Base-by-base conservation (phyloP, 2,888 invertebrate genomes). In the Polydrusus tereticollis region DNA sequence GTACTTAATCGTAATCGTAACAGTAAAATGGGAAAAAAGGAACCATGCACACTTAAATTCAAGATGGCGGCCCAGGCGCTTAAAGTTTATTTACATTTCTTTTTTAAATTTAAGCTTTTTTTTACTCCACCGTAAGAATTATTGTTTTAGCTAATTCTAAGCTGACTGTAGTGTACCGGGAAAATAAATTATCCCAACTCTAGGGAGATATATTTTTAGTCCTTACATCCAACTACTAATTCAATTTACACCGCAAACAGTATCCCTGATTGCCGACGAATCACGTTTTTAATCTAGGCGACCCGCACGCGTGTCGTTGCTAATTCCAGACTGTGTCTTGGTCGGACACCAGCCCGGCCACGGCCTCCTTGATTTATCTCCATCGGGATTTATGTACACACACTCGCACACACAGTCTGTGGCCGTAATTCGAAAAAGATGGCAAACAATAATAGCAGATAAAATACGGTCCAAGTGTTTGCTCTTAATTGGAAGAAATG, bases 331-430 rank as follows among this genome's bases (percentile, higher is more conserved):
- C 64, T 64, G 64, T 64, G 52, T 52, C 64, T 64, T 36, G 38
- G 38, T 47, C 47, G n/a, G n/a, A n/a, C 45, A 72, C 50, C 67
- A 52, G 20, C 33, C 58, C 26, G 45, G 67, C 38, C 58, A 57
- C 45, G 33, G 57, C 67, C 58, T 59, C 14, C 74, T 72, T 84
- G 85, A 85, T 85, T 85, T 85, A 85, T 84, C 80, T 83, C 82
- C 82, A 83, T 83, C 82, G 82, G 83, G 84, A 85, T 85, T 85
- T 85, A 85, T 84, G 82, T 83, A 83, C 81, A 82, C 79, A 83
- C 81, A 82, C 79, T 82, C 83, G 83, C 81, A 82, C 79, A 66
- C 71, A 72, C 72, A 72, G 69, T 69, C 63, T 66, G 67, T 65
- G n/a, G 76, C 71, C 78, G 80, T 79, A 80, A 79, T 80, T 79